Evolutionary conservation across 1,140 invertebrate genomes (phyloP).

Genomic region (Aradophagus sp.): DNA sequence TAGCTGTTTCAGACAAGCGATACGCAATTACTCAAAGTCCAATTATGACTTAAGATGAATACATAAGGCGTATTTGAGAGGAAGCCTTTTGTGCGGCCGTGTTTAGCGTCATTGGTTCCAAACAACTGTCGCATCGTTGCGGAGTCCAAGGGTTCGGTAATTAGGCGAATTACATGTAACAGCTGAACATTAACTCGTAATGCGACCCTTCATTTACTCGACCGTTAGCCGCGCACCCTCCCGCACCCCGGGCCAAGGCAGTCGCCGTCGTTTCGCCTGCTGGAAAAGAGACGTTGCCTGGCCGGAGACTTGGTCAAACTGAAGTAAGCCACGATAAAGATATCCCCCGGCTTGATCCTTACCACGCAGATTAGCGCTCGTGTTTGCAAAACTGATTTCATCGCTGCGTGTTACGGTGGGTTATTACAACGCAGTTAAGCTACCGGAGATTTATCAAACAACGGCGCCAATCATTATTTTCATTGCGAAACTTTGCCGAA

Average conservation of each 20-base stretch:
- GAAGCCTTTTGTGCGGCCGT: slow-evolving; percentile 18
- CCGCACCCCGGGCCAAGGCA: slow-evolving; percentile 55
- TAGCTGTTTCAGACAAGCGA: no score
- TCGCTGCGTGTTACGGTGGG: slow-evolving; percentile 11
- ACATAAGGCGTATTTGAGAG: slow-evolving; percentile 7
- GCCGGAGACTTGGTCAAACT: slow-evolving; percentile 28
- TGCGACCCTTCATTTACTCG: slow-evolving; percentile 75
- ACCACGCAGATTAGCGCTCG: slow-evolving; percentile 10
- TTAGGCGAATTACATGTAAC: slow-evolving; percentile 75
- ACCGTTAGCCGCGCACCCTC: slow-evolving; percentile 68
- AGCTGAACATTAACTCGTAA: slow-evolving; percentile 75
- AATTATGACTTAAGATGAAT: slow-evolving; percentile 37
- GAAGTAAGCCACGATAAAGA: slow-evolving; percentile 30
- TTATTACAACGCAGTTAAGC: slow-evolving; percentile 7
- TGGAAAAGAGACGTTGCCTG: slow-evolving; percentile 31
- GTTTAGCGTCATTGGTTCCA: slow-evolving; percentile 50
- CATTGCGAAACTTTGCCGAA: slow-evolving; percentile 21
- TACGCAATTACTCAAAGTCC: slow-evolving; percentile 15
- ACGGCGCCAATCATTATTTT: slow-evolving; percentile 16
- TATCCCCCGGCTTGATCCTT: slow-evolving; percentile 10
- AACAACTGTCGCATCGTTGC: slow-evolving; percentile 66
- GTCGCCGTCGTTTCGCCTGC: slow-evolving; percentile 61
- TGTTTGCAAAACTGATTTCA: slow-evolving; percentile 36
- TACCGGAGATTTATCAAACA: neutral
- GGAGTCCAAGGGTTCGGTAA: slow-evolving; percentile 65